Base-by-base conservation (phyloP, 2,888 invertebrate genomes). In the Drosophila austrosaltans region DNA sequence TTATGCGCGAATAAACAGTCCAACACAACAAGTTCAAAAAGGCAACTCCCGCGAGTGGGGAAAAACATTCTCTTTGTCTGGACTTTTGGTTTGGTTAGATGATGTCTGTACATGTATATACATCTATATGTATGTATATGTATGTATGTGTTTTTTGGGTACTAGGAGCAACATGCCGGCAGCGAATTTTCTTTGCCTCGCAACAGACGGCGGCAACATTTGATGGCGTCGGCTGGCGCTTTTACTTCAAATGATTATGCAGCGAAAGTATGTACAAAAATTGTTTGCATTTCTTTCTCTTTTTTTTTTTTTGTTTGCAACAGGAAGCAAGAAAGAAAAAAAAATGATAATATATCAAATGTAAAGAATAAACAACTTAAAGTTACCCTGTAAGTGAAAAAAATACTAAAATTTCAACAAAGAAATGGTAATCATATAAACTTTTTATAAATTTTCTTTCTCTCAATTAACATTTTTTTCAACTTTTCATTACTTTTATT, bases 1-100 rank as follows among this genome's bases (percentile, higher is more conserved):
- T 87, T 87, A 89, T 87, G 87, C 89, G 87, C 87, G 89, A 89
- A 87, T 87, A 87, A 89, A 88, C 87, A 89, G 87, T 72, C 76
- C 48, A 48, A 83, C 86, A 83, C 86, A 61, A 75, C 83, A 83
- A 77, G 82, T 82, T 79, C 75, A 78, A 76, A 77, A 76, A 79
- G 75, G 71, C 82, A 81, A 56, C 44, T 57, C 76, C 63, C 39
- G 54, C 39, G 54, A 25, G 59, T 32, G 58, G 70, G 69, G 68
- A 64, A 81, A 75, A 76, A 66, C 79, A 75, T 87, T 79, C 75
- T 79, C 89, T 88, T 83, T 83, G 83, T 83, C 89, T 88, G 88
- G 76, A 48, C 48, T 25, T 71, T 75, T 56, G 53, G 57, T 42
- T 60, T 60, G 59, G 59, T 66, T 74, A 66, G 54, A 48, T 57